These are phyloP conservation scores for Tinamus major DNA, from an alignment of 2,797 vertebrate genomes.

Conservation along the genomic window DNA sequence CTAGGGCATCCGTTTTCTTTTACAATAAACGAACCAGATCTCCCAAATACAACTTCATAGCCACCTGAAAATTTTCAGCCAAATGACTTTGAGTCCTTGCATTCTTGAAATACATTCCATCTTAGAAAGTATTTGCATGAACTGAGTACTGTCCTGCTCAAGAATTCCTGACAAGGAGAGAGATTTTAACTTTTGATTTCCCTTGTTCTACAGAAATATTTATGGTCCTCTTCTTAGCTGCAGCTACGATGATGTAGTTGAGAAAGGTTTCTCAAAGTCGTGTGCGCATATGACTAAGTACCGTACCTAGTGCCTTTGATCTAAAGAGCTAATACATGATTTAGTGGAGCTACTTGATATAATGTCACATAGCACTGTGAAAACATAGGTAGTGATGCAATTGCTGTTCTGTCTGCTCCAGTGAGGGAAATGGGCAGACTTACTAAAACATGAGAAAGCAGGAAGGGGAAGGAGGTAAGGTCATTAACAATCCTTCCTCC, in stretches of 20 bases:
- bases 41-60: background rate
- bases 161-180: background rate
- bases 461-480: background rate
- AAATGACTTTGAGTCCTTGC: background rate
- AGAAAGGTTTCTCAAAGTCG: background rate
- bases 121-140: background rate
- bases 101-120: background rate
- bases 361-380: background rate
- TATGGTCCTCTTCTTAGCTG: background rate
- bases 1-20: background rate
- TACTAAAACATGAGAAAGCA: background rate
- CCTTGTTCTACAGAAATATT: background rate
- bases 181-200: background rate
- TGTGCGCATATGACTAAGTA: background rate
- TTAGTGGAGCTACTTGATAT: background rate
- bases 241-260: background rate
- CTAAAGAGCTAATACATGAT: background rate
- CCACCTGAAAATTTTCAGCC: background rate
- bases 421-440: background rate
- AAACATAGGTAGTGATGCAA: background rate
- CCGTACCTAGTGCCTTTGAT: background rate
- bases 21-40: background rate
- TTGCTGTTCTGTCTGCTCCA: background rate
- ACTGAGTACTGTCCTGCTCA: background rate
- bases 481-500: background rate